A percentile compares a stretch with the other conserved stretches of the same genome.
phyloP scores from a whole-genome alignment of 2,888 invertebrate species.

The Lissonota sp. region DNA sequence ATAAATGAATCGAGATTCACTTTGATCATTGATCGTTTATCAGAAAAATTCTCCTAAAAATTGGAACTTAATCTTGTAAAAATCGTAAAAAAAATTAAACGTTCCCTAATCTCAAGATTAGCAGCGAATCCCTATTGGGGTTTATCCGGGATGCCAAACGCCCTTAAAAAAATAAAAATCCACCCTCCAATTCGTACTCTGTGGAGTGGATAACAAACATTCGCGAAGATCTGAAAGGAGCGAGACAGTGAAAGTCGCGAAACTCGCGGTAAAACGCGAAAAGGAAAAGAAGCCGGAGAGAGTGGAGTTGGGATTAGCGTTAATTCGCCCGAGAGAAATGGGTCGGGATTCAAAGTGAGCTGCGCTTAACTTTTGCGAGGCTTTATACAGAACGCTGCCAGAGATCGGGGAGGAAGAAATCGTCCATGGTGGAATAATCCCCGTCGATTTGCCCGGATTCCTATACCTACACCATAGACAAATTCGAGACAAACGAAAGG shows the following conservation, averaged over 20 bases:
- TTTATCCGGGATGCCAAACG: no score
- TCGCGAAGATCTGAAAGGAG: background rate
- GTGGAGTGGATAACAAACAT: background rate
- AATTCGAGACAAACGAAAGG: no score
- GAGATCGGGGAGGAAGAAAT: constrained; percentile 39
- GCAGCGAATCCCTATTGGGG: no score
- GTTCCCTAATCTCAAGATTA: no score
- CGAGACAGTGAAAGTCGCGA: constrained; percentile 15
- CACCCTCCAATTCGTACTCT: background rate
- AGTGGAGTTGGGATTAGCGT: constrained; percentile 69
- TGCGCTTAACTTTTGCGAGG: constrained; percentile 23
- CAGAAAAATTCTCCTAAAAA: no score
- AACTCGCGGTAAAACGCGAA: constrained; percentile 31
- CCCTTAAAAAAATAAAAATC: no score
- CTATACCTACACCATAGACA: no score
- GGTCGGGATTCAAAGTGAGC: constrained; percentile 60
- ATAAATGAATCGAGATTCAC: no score
- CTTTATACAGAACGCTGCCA: constrained; percentile 19
- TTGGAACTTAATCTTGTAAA: no score
- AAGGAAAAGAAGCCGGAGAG: constrained; percentile 14
- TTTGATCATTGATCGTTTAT: no score
- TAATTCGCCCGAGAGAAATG: constrained; percentile 72
- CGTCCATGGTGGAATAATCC: constrained; percentile 26
- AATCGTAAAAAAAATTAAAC: no score
- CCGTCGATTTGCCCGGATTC: constrained; percentile 39